phyloP scores from a whole-genome alignment of 2,113 vertebrate genomes.

The Agapornis roseicollis region DNA sequence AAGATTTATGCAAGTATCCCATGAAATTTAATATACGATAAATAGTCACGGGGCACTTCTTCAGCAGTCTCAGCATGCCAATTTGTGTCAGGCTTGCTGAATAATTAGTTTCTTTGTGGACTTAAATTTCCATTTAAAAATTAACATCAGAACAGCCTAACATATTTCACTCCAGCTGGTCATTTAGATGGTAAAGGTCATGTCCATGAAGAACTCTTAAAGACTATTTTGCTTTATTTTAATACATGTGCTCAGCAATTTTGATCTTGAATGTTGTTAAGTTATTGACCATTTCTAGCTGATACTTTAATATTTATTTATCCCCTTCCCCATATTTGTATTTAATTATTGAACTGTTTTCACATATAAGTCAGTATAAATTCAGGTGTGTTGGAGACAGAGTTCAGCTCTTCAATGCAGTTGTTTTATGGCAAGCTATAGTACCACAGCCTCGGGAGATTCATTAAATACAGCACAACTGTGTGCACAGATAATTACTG shows the following conservation, averaged over 20 bases:
- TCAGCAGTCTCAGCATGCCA: not conserved
- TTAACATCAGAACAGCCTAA: not conserved
- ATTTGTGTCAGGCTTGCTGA: not conserved
- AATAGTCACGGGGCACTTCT: not conserved
- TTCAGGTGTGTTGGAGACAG: not conserved
- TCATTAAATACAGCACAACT: not conserved
- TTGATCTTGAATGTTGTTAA: not conserved
- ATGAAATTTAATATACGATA: not conserved
- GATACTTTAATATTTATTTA: not conserved
- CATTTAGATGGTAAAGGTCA: not conserved
- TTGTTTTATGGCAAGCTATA: not conserved
- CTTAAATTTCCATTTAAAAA: not conserved
- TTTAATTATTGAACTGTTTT: not conserved
- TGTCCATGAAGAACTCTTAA: not conserved
- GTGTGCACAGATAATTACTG: not conserved
- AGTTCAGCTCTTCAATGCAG: not conserved
- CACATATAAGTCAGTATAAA: not conserved
- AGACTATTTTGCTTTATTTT: not conserved
- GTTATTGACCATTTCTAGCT: not conserved
- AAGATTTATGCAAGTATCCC: not conserved
- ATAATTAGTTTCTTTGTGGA: not conserved
- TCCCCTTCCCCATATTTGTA: not conserved
- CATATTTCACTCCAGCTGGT: not conserved
- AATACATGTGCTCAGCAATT: not conserved
- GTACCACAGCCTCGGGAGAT: not conserved